phyloP scores from a whole-genome alignment of 1,140 invertebrate species.

The Halyomorpha halys region DNA sequence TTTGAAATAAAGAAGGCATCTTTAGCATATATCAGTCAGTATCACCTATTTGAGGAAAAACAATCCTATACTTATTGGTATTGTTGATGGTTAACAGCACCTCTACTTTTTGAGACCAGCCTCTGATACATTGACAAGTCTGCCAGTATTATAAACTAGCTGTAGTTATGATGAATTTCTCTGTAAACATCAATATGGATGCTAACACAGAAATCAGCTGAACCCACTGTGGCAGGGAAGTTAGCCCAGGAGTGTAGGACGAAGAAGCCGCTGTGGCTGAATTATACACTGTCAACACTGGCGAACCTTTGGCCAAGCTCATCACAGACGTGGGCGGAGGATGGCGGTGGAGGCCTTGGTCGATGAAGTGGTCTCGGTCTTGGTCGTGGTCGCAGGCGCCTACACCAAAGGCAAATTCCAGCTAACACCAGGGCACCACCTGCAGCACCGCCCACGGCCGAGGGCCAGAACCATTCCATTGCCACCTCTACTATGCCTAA shows the following conservation, averaged over 20 bases:
- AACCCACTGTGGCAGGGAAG: conserved; percentile 1
- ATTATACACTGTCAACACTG: conserved; percentile 46
- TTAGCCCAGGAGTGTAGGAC: too few species aligned
- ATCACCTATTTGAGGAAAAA: too few species aligned
- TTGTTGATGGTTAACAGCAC: too few species aligned
- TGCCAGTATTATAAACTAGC: too few species aligned
- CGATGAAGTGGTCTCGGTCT: conserved; percentile 36
- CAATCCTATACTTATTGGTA: too few species aligned
- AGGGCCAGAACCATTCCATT: conserved; percentile 37
- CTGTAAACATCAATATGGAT: too few species aligned
- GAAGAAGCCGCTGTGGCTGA: not conserved
- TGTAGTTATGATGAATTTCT: too few species aligned
- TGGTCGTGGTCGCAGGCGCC: conserved; percentile 35
- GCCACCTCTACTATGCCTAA: conserved; percentile 38
- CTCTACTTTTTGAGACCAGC: too few species aligned
- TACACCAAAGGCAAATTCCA: conserved; percentile 37
- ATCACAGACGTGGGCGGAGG: conserved; percentile 39
- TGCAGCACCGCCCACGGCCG: conserved; percentile 34
- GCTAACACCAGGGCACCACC: conserved; percentile 35
- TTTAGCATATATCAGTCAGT: too few species aligned
- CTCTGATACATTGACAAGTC: too few species aligned
- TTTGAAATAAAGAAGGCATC: too few species aligned
- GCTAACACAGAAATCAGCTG: too few species aligned
- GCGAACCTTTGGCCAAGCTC: conserved; percentile 43
- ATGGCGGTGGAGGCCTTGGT: conserved; percentile 34